Conservation (phyloP, 2,888 invertebrate genomes). For the Chaetoderma sp. region DNA sequence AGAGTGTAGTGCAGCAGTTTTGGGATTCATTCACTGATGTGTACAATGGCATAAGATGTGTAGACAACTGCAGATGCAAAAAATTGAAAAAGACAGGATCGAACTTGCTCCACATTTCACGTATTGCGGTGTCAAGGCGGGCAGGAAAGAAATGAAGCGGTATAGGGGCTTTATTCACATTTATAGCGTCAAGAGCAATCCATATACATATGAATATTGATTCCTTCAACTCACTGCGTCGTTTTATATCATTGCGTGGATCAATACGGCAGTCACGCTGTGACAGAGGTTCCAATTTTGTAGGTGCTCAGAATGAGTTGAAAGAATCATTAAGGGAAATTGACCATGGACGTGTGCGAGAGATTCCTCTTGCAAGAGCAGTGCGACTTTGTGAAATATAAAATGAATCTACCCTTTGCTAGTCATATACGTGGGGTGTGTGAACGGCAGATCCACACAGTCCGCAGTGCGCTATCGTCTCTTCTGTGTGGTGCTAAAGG, state of each 20-base stretch:
- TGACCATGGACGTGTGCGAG: not conserved
- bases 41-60: not conserved
- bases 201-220: not conserved
- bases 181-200: not conserved
- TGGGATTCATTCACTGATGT: constrained; percentile 45
- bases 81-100: not conserved
- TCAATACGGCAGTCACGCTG: constrained; percentile 4
- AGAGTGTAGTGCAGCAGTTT: constrained; percentile 40
- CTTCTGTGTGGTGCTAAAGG: not conserved
- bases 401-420: not conserved
- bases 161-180: not conserved
- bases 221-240: not conserved
- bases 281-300: constrained; percentile 9
- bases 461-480: not conserved
- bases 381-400: not conserved
- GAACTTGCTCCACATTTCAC: not conserved
- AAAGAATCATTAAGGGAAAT: not conserved
- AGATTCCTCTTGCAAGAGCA: not conserved
- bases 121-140: not conserved
- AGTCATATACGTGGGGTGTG: too few relatives aligned
- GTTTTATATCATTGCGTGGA: constrained; percentile 7
- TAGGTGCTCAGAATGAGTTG: constrained; percentile 3
- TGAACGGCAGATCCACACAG: not conserved
- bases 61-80: not conserved
- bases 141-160: not conserved